phyloP scores from a whole-genome alignment of 2,797 vertebrate genomes.

The Tympanoctomys barrerae region DNA sequence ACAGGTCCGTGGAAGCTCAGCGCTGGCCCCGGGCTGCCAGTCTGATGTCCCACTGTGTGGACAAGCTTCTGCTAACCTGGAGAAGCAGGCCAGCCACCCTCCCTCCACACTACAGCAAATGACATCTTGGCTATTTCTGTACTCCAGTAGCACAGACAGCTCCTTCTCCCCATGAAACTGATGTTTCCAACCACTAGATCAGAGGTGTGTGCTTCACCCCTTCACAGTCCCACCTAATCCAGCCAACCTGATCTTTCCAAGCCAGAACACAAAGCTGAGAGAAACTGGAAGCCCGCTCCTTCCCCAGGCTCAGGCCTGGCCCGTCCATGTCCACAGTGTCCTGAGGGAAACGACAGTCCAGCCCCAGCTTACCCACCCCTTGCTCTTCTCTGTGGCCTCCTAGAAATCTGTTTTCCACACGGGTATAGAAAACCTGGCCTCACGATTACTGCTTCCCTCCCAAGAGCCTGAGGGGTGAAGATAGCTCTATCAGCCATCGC shows the following conservation, averaged over 20 bases:
- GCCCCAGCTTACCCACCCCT: neutral
- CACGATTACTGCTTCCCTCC: neutral
- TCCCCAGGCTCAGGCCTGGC: neutral
- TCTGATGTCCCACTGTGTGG: neutral
- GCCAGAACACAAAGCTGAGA: neutral
- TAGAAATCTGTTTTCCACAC: slow-evolving; percentile 61
- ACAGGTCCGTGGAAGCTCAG: too few species aligned
- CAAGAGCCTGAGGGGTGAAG: slow-evolving; percentile 52
- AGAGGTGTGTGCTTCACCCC: neutral
- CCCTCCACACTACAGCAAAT: neutral
- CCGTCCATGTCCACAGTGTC: neutral
- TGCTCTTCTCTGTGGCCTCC: neutral
- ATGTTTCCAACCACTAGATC: neutral
- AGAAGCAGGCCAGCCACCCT: neutral
- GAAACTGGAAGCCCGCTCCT: neutral
- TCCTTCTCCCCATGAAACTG: neutral
- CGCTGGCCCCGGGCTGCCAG: accelerated
- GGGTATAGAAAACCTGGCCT: neutral
- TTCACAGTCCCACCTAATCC: neutral
- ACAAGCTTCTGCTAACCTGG: neutral
- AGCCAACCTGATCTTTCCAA: neutral
- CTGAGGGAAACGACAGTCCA: neutral
- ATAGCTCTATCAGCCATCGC: slow-evolving; percentile 39
- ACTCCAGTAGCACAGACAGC: neutral
- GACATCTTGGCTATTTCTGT: neutral